These are phyloP conservation scores for Poecilia picta DNA, from an alignment of 2,797 vertebrate genomes.

Conservation along the genomic window DNA sequence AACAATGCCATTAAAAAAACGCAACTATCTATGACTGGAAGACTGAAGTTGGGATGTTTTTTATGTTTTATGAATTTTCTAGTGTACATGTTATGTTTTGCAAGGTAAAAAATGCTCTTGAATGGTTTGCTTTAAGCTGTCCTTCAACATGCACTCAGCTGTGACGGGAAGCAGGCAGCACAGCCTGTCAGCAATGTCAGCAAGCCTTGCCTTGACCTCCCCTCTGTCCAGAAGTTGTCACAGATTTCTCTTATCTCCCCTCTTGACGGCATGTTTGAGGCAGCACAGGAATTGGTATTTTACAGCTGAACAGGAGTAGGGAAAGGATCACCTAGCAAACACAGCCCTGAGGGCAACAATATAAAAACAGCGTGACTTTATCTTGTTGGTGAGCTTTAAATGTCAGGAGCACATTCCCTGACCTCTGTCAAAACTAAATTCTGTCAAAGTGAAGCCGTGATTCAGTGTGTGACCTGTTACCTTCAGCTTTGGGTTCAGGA, in stretches of 20 bases:
- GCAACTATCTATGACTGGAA: neutral
- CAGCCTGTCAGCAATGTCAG: constrained; percentile 42
- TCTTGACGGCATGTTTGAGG: constrained; percentile 25
- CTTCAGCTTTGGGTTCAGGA: constrained; percentile 6
- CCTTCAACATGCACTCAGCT: constrained; percentile 41
- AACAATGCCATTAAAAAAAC: neutral
- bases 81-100: constrained; percentile 15
- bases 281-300: constrained; percentile 34
- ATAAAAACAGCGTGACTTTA: constrained; percentile 48
- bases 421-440: constrained; percentile 50
- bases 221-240: constrained; percentile 43
- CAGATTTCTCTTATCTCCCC: constrained; percentile 29
- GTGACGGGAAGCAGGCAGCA: constrained; percentile 34
- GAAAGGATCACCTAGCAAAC: constrained; percentile 54
- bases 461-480: constrained; percentile 27
- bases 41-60: neutral
- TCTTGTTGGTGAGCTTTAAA: constrained; percentile 57
- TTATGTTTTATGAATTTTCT: constrained; percentile 13
- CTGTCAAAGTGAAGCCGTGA: constrained; percentile 41
- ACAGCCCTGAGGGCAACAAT: constrained; percentile 35
- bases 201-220: constrained; percentile 39
- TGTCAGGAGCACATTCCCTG: constrained; percentile 56
- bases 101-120: constrained; percentile 24
- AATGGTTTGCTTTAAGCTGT: constrained; percentile 23
- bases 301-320: constrained; percentile 44